Conservation (phyloP, 2,797 vertebrate species). For the Pangasius mekongensis region DNA sequence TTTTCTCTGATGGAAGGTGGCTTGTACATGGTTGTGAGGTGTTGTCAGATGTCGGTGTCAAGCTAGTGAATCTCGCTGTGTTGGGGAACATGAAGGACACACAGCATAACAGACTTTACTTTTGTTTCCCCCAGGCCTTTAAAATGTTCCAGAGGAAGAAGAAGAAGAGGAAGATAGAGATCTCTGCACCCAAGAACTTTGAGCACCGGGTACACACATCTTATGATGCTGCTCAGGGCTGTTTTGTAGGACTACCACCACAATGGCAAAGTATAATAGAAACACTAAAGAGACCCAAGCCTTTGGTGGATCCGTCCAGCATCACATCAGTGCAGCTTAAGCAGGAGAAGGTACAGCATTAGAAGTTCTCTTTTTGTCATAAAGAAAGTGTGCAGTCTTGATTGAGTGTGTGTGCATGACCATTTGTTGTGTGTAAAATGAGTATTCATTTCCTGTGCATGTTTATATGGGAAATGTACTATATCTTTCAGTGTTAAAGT, state of each 20-base stretch:
- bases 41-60: not conserved
- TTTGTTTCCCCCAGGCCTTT: conserved; percentile 57
- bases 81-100: conserved; percentile 3
- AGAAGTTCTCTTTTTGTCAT: not conserved
- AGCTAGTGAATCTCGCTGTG: conserved; percentile 11
- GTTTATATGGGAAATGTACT: not conserved
- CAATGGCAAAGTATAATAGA: conserved; percentile 95
- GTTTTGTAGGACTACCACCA: conserved; percentile 86
- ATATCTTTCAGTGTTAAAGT: not conserved
- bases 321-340: conserved; percentile 82
- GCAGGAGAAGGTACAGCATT: conserved; percentile 82
- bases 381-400: not conserved
- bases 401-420: not conserved
- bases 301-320: conserved; percentile 86
- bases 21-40: not conserved
- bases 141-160: conserved; percentile 87
- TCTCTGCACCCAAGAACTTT: conserved; percentile 88
- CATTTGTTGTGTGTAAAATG: not conserved
- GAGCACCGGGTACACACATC: conserved; percentile 91
- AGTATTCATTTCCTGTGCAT: not conserved
- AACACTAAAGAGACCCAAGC: conserved; percentile 85
- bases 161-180: conserved; percentile 85
- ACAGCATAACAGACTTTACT: not conserved
- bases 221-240: conserved; percentile 80
- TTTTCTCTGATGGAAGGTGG: not conserved